phyloP scores from a whole-genome alignment of 2,797 vertebrate species.

The Ataeniobius toweri region DNA sequence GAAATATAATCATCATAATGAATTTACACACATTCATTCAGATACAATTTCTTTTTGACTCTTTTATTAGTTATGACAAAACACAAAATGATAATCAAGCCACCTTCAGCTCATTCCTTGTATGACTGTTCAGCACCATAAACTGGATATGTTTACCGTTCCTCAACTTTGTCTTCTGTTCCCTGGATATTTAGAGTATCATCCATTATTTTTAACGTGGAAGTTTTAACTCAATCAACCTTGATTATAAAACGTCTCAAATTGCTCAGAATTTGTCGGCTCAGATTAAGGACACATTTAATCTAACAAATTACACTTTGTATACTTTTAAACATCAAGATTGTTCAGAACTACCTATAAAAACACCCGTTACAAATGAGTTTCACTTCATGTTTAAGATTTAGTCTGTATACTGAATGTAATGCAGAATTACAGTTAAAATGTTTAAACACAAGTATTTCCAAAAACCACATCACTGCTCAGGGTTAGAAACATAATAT shows the following conservation, averaged over 20 bases:
- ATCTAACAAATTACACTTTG: too few species aligned
- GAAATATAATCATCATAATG: not conserved
- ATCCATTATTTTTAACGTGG: too few species aligned
- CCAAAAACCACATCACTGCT: not conserved
- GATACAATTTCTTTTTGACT: not conserved
- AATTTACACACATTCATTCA: not conserved
- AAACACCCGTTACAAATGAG: not conserved
- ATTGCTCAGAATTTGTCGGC: not conserved
- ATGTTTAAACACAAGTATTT: not conserved
- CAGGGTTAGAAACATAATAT: conserved; percentile 9
- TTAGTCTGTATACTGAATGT: not conserved
- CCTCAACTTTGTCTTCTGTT: not conserved
- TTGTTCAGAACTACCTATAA: not conserved
- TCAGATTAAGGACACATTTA: too few species aligned
- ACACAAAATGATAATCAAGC: not conserved
- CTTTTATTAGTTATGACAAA: not conserved
- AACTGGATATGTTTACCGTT: not conserved
- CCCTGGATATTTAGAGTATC: not conserved
- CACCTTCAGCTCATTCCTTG: too few species aligned
- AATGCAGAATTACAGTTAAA: conserved; percentile 1
- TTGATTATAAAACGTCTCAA: not conserved
- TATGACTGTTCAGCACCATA: too few species aligned
- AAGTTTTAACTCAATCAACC: not conserved
- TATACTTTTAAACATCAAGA: not conserved
- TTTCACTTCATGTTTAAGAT: not conserved